phyloP scores from a whole-genome alignment of 2,888 invertebrate genomes.

The Bimastos eiseni region DNA sequence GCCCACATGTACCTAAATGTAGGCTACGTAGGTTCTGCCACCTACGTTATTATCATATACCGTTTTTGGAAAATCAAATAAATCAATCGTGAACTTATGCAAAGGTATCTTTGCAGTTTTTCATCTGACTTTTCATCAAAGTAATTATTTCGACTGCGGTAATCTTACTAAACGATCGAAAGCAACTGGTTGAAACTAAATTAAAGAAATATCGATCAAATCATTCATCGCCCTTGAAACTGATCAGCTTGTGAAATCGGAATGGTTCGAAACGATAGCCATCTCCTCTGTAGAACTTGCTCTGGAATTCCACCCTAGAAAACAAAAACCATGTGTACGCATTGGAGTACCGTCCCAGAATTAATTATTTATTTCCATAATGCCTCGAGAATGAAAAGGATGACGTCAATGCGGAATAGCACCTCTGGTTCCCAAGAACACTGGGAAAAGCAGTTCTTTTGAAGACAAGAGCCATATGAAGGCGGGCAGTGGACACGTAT shows the following conservation, averaged over 20 bases:
- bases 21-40: neutral
- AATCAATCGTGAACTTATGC: neutral
- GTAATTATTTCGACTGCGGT: neutral
- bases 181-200: neutral
- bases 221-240: conserved; percentile 37
- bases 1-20: neutral
- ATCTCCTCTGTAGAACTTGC: conserved; percentile 90
- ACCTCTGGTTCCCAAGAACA: no score
- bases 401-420: no score
- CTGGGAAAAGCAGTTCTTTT: no score
- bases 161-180: neutral
- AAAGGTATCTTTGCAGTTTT: neutral
- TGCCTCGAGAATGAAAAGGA: neutral
- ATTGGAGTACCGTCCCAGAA: neutral
- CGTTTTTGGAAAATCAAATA: neutral
- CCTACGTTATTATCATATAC: neutral
- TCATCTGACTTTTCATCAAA: neutral
- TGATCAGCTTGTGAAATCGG: conserved; percentile 74
- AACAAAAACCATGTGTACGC: neutral
- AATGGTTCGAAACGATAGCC: conserved; percentile 95
- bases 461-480: no score
- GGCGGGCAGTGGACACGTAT: no score
- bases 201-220: neutral
- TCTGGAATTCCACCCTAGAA: conserved; percentile 93
- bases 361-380: no score